Evolutionary conservation across 2,888 invertebrate species (phyloP).

Genomic region (Hirtodrosophila histrioides): DNA sequence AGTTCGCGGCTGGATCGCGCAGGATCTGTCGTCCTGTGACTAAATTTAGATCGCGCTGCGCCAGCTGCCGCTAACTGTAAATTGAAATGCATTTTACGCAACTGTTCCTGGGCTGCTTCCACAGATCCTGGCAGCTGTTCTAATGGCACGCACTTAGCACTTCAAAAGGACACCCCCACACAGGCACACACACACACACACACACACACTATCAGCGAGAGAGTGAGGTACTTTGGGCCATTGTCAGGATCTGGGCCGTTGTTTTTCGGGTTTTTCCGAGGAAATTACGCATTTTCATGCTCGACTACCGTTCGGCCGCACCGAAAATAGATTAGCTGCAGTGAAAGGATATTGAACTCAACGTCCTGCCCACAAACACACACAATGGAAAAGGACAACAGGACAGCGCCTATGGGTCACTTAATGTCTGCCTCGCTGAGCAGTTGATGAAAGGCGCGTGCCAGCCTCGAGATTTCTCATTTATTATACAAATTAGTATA

Average conservation of each 20-base stretch:
- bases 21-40: conserved; percentile 33
- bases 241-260: conserved; percentile 31
- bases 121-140: conserved; percentile 65
- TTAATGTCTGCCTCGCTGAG: conserved; percentile 23
- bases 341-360: conserved; percentile 73
- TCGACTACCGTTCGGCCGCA: conserved; percentile 69
- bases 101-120: conserved; percentile 45
- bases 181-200: conserved; percentile 39
- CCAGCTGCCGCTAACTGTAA: conserved; percentile 71
- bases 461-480: conserved; percentile 14
- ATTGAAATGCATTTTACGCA: conserved; percentile 80
- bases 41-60: conserved; percentile 55
- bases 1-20: conserved; percentile 30
- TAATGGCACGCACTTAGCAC: conserved; percentile 76
- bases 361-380: conserved; percentile 1
- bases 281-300: conserved; percentile 75
- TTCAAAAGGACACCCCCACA: conserved; percentile 66
- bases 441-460: conserved; percentile 58
- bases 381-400: conserved; percentile 21
- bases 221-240: conserved; percentile 12
- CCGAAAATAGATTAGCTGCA: conserved; percentile 71
- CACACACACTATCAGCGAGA: background rate
- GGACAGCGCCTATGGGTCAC: conserved; percentile 41
- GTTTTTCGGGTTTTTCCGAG: conserved; percentile 54
- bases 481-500: no score